Evolutionary conservation across 2,113 vertebrate species (phyloP).

Genomic region (Peromyscus maniculatus): DNA sequence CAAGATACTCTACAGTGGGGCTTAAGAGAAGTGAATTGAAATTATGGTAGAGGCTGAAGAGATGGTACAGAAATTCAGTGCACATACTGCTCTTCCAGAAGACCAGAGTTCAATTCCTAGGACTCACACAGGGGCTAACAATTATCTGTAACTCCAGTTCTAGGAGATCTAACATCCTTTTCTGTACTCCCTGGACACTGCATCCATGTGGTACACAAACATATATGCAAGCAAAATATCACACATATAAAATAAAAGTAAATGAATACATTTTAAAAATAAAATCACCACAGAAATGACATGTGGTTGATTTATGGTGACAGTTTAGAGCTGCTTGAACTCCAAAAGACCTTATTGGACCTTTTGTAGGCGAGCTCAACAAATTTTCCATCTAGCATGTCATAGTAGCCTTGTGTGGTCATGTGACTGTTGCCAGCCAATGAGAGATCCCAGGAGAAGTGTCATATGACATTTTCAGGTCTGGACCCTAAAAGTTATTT

Average conservation of each 20-base stretch:
- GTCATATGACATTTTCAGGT: background rate
- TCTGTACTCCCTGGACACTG: background rate
- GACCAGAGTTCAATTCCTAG: background rate
- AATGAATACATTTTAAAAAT: background rate
- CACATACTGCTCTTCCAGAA: background rate
- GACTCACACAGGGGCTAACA: background rate
- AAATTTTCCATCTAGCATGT: background rate
- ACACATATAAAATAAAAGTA: background rate
- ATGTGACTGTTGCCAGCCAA: background rate
- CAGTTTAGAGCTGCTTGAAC: background rate
- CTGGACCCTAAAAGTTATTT: background rate
- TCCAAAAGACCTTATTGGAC: too few species aligned
- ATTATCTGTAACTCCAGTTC: background rate
- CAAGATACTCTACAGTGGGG: background rate
- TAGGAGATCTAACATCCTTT: background rate
- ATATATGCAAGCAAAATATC: background rate
- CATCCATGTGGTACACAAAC: too few species aligned
- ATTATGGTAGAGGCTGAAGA: background rate
- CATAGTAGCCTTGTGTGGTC: background rate
- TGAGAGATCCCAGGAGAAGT: background rate
- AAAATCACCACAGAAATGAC: background rate
- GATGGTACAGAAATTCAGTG: background rate
- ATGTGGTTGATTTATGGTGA: too few species aligned
- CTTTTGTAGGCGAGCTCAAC: background rate
- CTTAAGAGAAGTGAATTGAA: background rate